phyloP scores from a whole-genome alignment of 2,888 invertebrate species.

The Rhodophaea formosa region DNA sequence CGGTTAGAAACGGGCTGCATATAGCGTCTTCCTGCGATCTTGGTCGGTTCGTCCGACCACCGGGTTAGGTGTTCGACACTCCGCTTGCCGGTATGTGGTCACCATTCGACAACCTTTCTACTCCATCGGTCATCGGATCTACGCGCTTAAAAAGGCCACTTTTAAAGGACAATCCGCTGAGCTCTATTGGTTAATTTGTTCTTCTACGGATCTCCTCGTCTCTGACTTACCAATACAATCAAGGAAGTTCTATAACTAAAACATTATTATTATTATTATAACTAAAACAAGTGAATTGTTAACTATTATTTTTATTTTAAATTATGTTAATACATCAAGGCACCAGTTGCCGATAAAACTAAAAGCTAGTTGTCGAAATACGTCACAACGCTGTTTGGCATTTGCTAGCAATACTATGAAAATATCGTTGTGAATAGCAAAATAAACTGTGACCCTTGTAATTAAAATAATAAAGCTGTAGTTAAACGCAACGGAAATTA shows the following conservation, averaged over 20 bases:
- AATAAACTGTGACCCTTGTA: constrained; percentile 25
- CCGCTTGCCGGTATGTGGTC: no score
- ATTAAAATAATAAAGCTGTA: constrained; percentile 14
- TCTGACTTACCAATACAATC: no score
- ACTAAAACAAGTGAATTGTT: neutral
- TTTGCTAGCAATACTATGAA: constrained; percentile 53
- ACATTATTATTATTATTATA: neutral
- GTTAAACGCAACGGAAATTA: constrained; percentile 8
- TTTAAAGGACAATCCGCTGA: no score
- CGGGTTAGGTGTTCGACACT: no score
- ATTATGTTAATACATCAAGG: constrained; percentile 66
- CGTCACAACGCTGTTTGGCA: constrained; percentile 33
- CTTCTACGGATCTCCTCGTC: no score
- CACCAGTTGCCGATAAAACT: constrained; percentile 56
- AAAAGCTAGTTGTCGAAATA: constrained; percentile 55
- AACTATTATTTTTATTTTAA: constrained; percentile 47
- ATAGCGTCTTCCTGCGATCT: no score
- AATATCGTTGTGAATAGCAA: constrained; percentile 26
- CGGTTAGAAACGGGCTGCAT: no score
- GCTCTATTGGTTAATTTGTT: no score
- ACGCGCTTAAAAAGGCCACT: no score
- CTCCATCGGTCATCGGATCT: no score
- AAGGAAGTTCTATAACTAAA: neutral
- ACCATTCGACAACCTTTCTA: no score
- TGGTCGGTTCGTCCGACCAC: no score